These are phyloP conservation scores for Peromyscus attwateri DNA, from an alignment of 2,797 vertebrate species.

Conservation along the genomic window DNA sequence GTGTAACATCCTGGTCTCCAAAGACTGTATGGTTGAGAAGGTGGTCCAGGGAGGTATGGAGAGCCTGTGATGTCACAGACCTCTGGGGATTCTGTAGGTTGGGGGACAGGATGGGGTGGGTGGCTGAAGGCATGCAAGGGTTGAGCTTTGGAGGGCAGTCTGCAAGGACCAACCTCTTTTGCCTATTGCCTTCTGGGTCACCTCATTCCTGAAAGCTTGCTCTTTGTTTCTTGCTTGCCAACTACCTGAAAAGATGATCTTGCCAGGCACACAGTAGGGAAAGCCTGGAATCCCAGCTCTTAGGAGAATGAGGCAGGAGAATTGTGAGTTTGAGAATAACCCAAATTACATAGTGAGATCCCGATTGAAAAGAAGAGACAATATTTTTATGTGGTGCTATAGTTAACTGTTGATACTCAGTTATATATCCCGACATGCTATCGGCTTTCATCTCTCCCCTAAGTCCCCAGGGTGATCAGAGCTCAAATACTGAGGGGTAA, in stretches of 20 bases:
- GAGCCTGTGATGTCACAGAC: too few species aligned
- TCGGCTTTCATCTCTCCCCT: background rate
- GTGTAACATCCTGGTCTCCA: background rate
- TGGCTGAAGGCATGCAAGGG: background rate
- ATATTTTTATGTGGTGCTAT: background rate
- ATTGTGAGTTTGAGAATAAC: background rate
- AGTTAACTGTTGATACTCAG: background rate
- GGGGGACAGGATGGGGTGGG: fast-evolving
- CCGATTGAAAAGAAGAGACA: background rate
- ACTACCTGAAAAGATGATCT: background rate
- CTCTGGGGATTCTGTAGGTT: background rate
- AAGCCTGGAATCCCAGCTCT: background rate
- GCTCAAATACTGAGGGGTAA: background rate
- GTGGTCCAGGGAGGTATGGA: background rate
- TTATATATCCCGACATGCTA: background rate
- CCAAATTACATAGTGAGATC: background rate
- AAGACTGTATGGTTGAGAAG: background rate
- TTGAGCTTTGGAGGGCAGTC: background rate
- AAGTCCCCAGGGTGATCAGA: background rate
- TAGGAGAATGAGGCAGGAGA: background rate
- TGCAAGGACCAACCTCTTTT: background rate
- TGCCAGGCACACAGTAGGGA: too few species aligned
- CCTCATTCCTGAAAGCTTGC: too few species aligned
- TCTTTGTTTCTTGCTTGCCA: background rate
- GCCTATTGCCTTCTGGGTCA: background rate